Evolutionary conservation across 1,140 invertebrate genomes (phyloP), one percentile per base, ranked within the genome.

Genomic region (Megathymus violae): DNA sequence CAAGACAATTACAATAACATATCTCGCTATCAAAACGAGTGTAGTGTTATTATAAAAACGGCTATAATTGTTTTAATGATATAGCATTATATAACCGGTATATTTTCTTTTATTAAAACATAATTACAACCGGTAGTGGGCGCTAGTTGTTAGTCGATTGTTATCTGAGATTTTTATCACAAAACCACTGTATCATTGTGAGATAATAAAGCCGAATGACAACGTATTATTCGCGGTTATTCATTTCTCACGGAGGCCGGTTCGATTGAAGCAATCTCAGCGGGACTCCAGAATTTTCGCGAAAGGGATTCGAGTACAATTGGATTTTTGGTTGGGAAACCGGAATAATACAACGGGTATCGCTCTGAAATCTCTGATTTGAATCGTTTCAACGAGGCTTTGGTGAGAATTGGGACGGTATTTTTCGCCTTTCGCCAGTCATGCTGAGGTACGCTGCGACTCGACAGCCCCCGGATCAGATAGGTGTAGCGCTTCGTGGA

Each of bases 191-290:
- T 89, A 91, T 91, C 88, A 91, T 88, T 88, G 86, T 75, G 78
- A 88, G 83, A 91, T 91, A 89, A 91, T 91, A 91, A 91, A 85
- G 81, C 77, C 82, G 82, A 80, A 90, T 90, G 86, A 90, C 88
- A 90, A 81, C 66, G 86, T 90, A 90, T 90, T 90, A 90, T 90
- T 89, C 71, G 81, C 76, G 75, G 82, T 82, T 84, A 85, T 90
- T 87, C 85, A 85, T 88, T 78, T 81, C 80, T 64, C 72, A 71
- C 73, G 62, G 54, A 71, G 68, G 67, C 50, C 70, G 67, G 71
- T 74, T 71, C 74, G 82, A 86, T 86, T 83, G 71, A 80, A 74
- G 72, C 86, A 91, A 91, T 89, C 88, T 79, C 88, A 78, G 85
- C 84, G 82, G 88, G 86, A 88, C 71, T 81, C 74, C 80, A 59